phyloP scores from a whole-genome alignment of 2,113 vertebrate genomes.

The Rhinolophus sinicus region DNA sequence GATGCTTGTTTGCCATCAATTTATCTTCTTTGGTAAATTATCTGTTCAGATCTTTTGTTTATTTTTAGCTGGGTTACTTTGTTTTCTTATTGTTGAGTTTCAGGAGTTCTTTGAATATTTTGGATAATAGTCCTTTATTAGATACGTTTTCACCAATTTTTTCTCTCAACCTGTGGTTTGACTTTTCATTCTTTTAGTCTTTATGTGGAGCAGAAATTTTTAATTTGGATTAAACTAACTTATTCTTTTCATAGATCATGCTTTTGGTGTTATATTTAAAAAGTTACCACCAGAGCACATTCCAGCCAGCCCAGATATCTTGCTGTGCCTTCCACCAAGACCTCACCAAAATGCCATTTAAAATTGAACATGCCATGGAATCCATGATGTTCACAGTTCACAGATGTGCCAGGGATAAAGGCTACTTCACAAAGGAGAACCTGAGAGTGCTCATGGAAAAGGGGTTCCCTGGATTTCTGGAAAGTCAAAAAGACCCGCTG shows the following conservation, averaged over 20 bases:
- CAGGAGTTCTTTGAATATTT: neutral
- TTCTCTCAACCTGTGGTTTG: neutral
- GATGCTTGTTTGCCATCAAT: neutral
- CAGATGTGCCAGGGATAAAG: too few species aligned
- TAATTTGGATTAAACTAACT: neutral
- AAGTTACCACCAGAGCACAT: too few species aligned
- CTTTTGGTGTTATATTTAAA: neutral
- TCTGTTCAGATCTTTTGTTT: neutral
- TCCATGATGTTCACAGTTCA: too few species aligned
- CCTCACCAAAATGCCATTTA: too few species aligned
- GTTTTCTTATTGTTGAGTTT: neutral
- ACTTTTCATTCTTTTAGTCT: neutral
- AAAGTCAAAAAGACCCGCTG: too few species aligned
- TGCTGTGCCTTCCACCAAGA: too few species aligned
- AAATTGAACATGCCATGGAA: too few species aligned
- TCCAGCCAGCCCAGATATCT: too few species aligned
- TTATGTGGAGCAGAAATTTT: neutral
- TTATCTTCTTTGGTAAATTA: neutral
- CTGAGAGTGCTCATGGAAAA: too few species aligned
- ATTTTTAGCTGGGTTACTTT: neutral
- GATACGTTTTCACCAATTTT: neutral
- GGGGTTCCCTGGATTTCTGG: too few species aligned
- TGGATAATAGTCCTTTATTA: neutral
- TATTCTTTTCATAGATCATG: neutral
- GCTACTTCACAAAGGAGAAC: too few species aligned